Evolutionary conservation across 92 coral and sea anemone species (phyloP).

Genomic region (Zoanthus sociatus): DNA sequence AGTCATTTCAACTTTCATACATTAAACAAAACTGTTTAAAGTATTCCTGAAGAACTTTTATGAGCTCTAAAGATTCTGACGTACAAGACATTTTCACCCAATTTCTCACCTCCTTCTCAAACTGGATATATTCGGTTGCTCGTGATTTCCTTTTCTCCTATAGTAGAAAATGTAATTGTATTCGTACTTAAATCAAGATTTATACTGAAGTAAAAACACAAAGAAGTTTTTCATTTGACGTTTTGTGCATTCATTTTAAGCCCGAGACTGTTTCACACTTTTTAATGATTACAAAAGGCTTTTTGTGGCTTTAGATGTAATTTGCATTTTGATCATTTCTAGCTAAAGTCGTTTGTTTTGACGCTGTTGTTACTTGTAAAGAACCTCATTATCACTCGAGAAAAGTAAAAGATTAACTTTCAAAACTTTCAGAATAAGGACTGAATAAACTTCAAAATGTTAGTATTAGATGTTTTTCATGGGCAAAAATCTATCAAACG

Average conservation of each 20-base stretch:
- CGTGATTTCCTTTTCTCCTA: not conserved
- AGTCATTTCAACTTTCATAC: not conserved
- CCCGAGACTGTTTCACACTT: slow-evolving; percentile 50
- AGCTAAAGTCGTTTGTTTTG: slow-evolving; percentile 10
- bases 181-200: slow-evolving; percentile 14
- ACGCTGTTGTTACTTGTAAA: slow-evolving; percentile 3
- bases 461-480: not conserved
- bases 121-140: not conserved
- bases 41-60: slow-evolving; percentile 6
- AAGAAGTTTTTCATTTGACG: slow-evolving; percentile 21
- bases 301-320: slow-evolving; percentile 22
- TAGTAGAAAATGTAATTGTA: slow-evolving; percentile 1
- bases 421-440: not conserved
- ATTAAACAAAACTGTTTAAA: not conserved
- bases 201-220: slow-evolving; percentile 7
- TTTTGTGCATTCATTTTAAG: slow-evolving; percentile 34
- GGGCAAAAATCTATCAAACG: not conserved
- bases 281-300: slow-evolving; percentile 24
- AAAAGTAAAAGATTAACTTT: not conserved
- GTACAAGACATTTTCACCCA: slow-evolving; percentile 20
- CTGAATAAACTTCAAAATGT: not conserved
- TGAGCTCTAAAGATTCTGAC: slow-evolving; percentile 20
- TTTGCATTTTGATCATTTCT: slow-evolving; percentile 23
- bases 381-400: not conserved
- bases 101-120: not conserved